phyloP scores from a whole-genome alignment of 2,113 vertebrate genomes.

The Puffinus mauretanicus region DNA sequence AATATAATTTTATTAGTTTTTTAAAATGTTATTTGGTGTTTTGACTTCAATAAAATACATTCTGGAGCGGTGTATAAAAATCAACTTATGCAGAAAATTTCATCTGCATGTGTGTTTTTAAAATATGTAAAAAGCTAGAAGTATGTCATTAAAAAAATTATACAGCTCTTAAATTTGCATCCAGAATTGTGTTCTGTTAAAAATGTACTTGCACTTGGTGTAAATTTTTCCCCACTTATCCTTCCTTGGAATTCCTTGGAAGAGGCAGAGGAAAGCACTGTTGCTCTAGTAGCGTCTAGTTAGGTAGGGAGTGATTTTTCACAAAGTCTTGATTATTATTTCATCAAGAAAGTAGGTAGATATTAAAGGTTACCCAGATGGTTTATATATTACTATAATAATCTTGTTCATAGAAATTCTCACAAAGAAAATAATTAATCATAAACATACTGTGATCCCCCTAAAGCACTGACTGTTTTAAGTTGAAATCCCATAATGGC shows the following conservation, averaged over 20 bases:
- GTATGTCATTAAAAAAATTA: background rate
- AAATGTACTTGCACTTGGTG: background rate
- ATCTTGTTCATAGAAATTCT: conserved; percentile 68
- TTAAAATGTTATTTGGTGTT: conserved; percentile 25
- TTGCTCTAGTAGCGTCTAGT: background rate
- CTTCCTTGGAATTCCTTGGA: background rate
- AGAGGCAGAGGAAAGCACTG: background rate
- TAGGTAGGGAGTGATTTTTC: conserved; percentile 23
- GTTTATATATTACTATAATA: conserved; percentile 64
- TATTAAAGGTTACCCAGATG: conserved; percentile 64
- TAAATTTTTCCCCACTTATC: background rate
- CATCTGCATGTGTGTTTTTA: background rate
- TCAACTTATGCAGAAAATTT: background rate
- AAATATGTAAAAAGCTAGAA: background rate
- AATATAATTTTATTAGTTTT: conserved; percentile 58
- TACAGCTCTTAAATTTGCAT: background rate
- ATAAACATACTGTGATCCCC: conserved; percentile 70
- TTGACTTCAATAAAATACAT: conserved; percentile 45
- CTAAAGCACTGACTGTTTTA: conserved; percentile 69
- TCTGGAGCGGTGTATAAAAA: background rate
- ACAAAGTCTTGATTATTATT: conserved; percentile 58
- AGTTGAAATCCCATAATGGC: conserved; percentile 76
- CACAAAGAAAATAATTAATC: conserved; percentile 74
- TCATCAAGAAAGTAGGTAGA: conserved; percentile 54
- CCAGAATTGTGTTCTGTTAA: background rate